These are phyloP conservation scores for Cardiocondyla obscurior DNA, from an alignment of 1,140 invertebrate genomes.

Conservation along the genomic window DNA sequence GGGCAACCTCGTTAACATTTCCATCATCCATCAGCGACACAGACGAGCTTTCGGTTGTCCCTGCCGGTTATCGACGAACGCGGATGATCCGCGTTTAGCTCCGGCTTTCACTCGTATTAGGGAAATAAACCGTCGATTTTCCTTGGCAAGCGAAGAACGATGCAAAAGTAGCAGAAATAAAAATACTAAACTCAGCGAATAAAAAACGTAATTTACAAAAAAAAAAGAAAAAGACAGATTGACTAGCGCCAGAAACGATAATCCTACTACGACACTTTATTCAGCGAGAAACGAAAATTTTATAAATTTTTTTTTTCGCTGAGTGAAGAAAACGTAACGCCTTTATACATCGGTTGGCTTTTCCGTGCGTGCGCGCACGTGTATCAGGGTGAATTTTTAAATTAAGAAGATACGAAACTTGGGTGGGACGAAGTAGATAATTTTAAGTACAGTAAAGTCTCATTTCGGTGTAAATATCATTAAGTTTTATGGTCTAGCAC, in stretches of 20 bases:
- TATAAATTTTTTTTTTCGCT: conserved; percentile 53
- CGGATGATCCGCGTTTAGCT: conserved; percentile 14
- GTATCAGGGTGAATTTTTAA: background rate
- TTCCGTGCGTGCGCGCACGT: background rate
- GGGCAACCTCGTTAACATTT: conserved; percentile 46
- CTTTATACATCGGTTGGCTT: background rate
- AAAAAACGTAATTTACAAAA: background rate
- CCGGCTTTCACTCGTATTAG: conserved; percentile 53
- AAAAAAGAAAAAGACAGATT: background rate
- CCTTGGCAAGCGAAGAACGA: background rate
- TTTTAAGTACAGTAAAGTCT: conserved; percentile 61
- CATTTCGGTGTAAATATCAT: conserved; percentile 72
- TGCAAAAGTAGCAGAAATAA: background rate
- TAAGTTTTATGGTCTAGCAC: conserved; percentile 66
- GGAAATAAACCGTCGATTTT: conserved; percentile 49
- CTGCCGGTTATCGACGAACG: conserved; percentile 19
- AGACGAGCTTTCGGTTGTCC: conserved; percentile 15
- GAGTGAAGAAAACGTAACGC: background rate
- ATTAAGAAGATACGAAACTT: background rate
- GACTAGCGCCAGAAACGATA: background rate
- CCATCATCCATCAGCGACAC: conserved; percentile 45
- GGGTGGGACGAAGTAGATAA: background rate
- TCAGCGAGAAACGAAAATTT: conserved; percentile 38
- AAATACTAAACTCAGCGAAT: background rate
- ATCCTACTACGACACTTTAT: conserved; percentile 43